Evolutionary conservation across 1,140 invertebrate species (phyloP), one percentile per base, ranked within the genome.

Genomic region (Atta texana): DNA sequence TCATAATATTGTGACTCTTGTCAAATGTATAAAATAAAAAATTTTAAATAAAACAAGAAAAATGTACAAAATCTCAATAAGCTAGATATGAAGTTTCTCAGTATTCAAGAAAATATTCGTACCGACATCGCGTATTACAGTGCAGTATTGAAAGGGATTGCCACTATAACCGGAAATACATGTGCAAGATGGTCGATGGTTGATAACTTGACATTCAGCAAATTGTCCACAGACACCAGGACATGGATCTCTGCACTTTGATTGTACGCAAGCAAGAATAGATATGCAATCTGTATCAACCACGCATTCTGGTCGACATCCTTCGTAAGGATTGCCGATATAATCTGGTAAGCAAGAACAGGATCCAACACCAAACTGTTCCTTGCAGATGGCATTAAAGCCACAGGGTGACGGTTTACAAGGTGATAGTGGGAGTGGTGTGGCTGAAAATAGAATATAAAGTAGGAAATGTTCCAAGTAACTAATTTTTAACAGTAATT

Each of bases 101-200:
- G n/a, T 85, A 49, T 78, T 78, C 3, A 78, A 24, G 8, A 44
- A 71, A 61, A 6, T 51, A 68, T 61, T 72, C 59, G n/a, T 85
- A 77, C 71, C 74, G 14, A 78, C 66, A 55, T 85, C 74, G 16
- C 74, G 74, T 7, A 76, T 78, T 44, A 85, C 74, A 76, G 24
- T 85, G 74, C 95, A 96, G n/a, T 93, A 90, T 31, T 92, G 91
- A 88, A 96, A 97, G 10, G 97, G 97, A 95, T 98, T 97, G 57
- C 97, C 97, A 28, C 96, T 95, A 89, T 96, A 97, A 75, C 97
- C 96, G 18, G 94, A 91, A 63, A 96, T 93, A 93, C 97, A 98
- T 49, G 94, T 93, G 88, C 97, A 98, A 85, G 96, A 96, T 7
- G 97, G 96, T 24, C 96, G 96, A 64, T 96, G 96, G 89, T 96